Evolutionary conservation across 2,113 vertebrate genomes (phyloP), one percentile per base, ranked within the genome.

Genomic region (Excalfactoria chinensis): DNA sequence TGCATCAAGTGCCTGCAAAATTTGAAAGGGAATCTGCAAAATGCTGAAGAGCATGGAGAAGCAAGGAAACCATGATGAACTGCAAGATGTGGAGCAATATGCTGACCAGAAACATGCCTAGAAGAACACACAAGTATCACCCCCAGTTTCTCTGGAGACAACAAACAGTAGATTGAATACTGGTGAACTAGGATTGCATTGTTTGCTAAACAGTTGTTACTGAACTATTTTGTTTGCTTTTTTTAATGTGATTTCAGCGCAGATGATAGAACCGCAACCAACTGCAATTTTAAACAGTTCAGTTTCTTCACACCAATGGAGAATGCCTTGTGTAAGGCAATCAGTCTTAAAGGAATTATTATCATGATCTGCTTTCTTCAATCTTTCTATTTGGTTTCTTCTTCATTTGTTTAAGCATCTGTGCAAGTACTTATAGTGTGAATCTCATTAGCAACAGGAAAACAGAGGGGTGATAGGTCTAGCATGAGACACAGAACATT

Each of bases 21-120:
- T 10, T 1, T 1, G 6, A 75, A 35, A 71, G 5, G 22, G 82
- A 51, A 68, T 0, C 1, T 46, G 18, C 1, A 71, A 37, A 58
- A 30, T 67, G 32, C 26, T 67, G 58, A 68, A 43, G 4, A 77
- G 20, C 28, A 26, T 7, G n/a, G 23, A 89, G 58, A 32, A 87
- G 15, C 37, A 72, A 48, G 12, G 3, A 23, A 8, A 62, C 12
- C 5, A 4, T 2, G 7, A 58, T 14, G 43, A 93, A 60, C 3
- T 4, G 9, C 5, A 28, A 26, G 37, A 26, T 40, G 13, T 11
- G 46, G 25, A 32, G 43, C 21, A 77, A 23, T 6, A 67, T 16
- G 30, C 41, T 70, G 26, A 49, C 2, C 64, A 92, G 69, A 59
- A 92, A 40, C 22, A 76, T 53, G 15, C 26, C 30, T 25, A 35